Evolutionary conservation across 2,888 invertebrate species (phyloP).

Genomic region (Crocallis elinguaria): DNA sequence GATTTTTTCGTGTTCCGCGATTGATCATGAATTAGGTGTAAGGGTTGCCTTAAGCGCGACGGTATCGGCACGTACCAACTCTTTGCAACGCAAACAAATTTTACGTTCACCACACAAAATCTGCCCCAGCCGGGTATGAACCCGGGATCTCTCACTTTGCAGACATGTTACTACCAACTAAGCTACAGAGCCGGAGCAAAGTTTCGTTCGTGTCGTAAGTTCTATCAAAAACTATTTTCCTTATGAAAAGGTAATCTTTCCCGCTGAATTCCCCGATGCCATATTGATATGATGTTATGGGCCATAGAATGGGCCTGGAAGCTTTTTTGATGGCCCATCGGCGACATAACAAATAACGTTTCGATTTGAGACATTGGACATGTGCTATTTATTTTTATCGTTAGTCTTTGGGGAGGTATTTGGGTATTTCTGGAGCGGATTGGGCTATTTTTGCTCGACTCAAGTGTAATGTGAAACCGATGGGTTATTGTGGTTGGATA

Average conservation of each 20-base stretch:
- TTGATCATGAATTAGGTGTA: too few relatives aligned
- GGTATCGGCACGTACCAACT: too few relatives aligned
- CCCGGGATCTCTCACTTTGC: too few relatives aligned
- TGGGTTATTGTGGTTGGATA: too few relatives aligned
- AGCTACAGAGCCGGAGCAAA: too few relatives aligned
- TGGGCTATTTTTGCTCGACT: neutral
- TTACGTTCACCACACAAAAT: too few relatives aligned
- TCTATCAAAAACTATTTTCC: conserved; percentile 15
- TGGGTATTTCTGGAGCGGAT: conserved; percentile 2
- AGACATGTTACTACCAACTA: too few relatives aligned
- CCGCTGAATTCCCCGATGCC: conserved; percentile 11
- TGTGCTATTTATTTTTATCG: conserved; percentile 21
- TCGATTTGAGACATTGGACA: conserved; percentile 9
- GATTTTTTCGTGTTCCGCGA: too few relatives aligned
- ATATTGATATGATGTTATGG: conserved; percentile 23
- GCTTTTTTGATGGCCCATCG: conserved; percentile 14
- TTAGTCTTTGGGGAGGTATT: conserved; percentile 7
- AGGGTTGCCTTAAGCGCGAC: too few relatives aligned
- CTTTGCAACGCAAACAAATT: too few relatives aligned
- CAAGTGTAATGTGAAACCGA: neutral
- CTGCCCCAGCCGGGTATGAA: too few relatives aligned
- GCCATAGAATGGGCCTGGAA: conserved; percentile 1
- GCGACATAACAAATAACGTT: conserved; percentile 20
- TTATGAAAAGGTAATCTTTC: conserved; percentile 9
- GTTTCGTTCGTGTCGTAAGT: too few relatives aligned